phyloP scores from a whole-genome alignment of 2,797 vertebrate genomes.

The Bradypus variegatus region DNA sequence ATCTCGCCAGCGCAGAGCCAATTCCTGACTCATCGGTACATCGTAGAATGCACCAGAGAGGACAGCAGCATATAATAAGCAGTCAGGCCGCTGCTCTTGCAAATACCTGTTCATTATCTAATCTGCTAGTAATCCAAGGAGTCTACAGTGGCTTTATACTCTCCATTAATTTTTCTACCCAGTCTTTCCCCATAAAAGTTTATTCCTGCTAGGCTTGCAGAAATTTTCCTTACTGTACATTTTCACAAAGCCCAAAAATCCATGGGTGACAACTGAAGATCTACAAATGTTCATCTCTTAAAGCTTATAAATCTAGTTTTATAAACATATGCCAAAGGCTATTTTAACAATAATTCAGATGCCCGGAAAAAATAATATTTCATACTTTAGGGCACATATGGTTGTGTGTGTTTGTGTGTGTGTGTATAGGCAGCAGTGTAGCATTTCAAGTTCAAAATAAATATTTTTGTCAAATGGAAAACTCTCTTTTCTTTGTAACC shows the following conservation, averaged over 20 bases:
- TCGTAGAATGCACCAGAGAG: conserved; percentile 53
- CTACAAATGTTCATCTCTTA: conserved; percentile 14
- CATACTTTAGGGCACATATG: not conserved
- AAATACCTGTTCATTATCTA: conserved; percentile 56
- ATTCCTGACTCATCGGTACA: conserved; percentile 50
- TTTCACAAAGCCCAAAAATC: conserved; percentile 42
- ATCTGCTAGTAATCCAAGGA: conserved; percentile 39
- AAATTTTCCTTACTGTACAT: conserved; percentile 25
- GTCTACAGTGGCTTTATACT: conserved; percentile 52
- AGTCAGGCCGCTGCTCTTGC: conserved; percentile 40
- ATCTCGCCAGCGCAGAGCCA: conserved; percentile 29
- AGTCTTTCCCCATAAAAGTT: conserved; percentile 27
- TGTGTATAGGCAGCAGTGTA: not conserved
- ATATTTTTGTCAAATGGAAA: not conserved
- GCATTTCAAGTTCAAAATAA: conserved; percentile 16
- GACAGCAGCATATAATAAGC: conserved; percentile 40
- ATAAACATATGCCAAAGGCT: not conserved
- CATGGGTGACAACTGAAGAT: conserved; percentile 2
- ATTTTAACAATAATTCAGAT: conserved; percentile 5
- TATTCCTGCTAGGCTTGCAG: conserved; percentile 49
- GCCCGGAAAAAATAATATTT: not conserved
- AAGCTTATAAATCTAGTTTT: conserved; percentile 18
- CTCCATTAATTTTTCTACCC: conserved; percentile 59
- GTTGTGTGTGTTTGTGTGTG: not conserved
- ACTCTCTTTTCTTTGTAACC: not conserved